Percentiles rank a stretch among this genome's conserved stretches.
These are phyloP conservation scores for Podiceps cristatus DNA, from an alignment of 2,113 vertebrate species.

Conservation along the genomic window DNA sequence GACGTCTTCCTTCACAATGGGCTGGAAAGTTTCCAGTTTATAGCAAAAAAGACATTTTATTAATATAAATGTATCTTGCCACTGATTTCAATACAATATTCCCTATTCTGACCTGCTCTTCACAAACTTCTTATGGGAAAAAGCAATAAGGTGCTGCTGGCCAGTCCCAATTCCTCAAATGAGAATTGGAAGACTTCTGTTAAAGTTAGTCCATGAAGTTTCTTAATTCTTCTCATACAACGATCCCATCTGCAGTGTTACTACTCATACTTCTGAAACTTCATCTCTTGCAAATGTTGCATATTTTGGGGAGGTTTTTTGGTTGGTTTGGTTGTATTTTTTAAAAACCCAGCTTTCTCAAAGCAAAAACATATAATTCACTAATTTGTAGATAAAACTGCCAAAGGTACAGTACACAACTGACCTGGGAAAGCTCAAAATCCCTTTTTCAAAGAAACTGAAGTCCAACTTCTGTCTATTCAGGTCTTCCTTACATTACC, in stretches of 20 bases:
- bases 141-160: fast-evolving
- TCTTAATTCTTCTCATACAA: background rate
- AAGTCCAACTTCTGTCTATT: background rate
- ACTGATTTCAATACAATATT: background rate
- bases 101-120: background rate
- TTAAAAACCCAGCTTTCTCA: background rate
- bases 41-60: background rate
- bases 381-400: background rate
- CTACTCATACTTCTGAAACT: background rate
- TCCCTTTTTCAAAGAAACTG: background rate
- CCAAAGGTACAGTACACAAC: background rate
- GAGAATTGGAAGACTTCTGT: background rate
- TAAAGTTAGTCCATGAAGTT: background rate
- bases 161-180: background rate
- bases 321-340: background rate
- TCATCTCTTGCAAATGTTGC: background rate
- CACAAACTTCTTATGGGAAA: background rate
- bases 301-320: background rate
- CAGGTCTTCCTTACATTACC: background rate
- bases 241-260: background rate
- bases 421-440: background rate
- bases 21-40: background rate
- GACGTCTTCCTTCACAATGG: background rate
- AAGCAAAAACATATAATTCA: background rate
- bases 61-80: background rate